phyloP scores from a whole-genome alignment of 2,797 vertebrate species.

The Prionace glauca region DNA sequence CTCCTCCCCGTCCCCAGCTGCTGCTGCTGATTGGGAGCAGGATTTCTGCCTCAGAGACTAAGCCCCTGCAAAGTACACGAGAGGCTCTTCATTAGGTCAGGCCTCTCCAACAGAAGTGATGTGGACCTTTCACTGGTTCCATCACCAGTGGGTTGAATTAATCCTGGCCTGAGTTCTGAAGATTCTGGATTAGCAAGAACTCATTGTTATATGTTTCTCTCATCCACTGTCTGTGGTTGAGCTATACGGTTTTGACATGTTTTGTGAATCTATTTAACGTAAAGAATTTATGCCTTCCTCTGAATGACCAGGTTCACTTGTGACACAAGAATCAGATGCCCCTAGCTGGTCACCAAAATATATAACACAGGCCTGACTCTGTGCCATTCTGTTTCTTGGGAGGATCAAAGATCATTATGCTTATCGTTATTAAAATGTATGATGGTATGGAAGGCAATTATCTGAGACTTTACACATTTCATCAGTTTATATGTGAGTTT shows the following conservation, averaged over 20 bases:
- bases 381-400: neutral
- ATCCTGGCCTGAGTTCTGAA: neutral
- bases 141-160: neutral
- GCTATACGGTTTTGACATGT: neutral
- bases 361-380: neutral
- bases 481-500: slow-evolving; percentile 29
- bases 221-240: neutral
- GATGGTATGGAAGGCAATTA: slow-evolving; percentile 27
- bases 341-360: neutral
- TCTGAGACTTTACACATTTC: slow-evolving; percentile 29
- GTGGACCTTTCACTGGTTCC: neutral
- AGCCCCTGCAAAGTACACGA: neutral
- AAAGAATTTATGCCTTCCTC: neutral
- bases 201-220: neutral
- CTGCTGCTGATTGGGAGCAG: neutral
- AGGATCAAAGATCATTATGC: slow-evolving; percentile 35
- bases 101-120: neutral
- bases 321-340: neutral
- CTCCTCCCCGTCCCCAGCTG: too few species aligned
- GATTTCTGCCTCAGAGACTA: neutral
- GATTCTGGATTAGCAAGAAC: neutral
- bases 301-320: neutral
- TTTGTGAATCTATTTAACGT: neutral
- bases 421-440: slow-evolving; percentile 29
- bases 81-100: neutral